Evolutionary conservation across 2,113 vertebrate species (phyloP), one percentile per base, ranked within the genome.

Genomic region (Oxyruncus cristatus): DNA sequence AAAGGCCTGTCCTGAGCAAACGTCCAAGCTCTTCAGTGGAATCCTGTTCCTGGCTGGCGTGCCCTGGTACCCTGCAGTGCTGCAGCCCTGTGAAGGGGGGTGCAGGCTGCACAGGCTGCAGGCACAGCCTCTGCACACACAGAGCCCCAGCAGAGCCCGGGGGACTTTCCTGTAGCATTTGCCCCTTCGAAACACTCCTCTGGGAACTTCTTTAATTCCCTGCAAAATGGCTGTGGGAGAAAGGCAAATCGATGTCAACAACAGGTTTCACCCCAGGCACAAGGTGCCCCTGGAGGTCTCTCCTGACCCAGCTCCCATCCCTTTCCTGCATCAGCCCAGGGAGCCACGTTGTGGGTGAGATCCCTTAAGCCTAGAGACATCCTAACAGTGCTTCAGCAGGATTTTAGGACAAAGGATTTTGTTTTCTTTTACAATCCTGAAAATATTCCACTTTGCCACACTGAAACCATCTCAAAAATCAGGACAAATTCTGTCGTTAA

Each of bases 211-310:
- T 68, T 61, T 20, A 62, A 44, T 32, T 63, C 27, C 7, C 49
- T 61, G 23, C 24, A 21, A 15, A 89, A 50, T 0, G 0, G 27
- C 4, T 19, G 30, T 22, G 71, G 37, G 62, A 73, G 15, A 68
- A 63, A 63, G 32, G 56, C 27, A 68, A 88, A 68, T 5, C 47
- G 20, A 3, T 7, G 35, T 5, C 42, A 75, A 24, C 23, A 62
- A 28, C 3, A n/a, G 46, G 30, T 20, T 81, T 67, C 3, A 10
- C 27, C 27, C 5, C 5, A 33, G 63, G 50, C 13, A 67, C 37
- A 37, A 67, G n/a, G 46, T 0, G 1, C 2, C 10, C 28, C 39
- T 21, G 23, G 17, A 11, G 27, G 4, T 52, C 33, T 44, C 44
- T 70, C 22, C 74, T 4, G 9, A 44, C 9, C 8, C 66, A 37